phyloP scores from a whole-genome alignment of 2,888 invertebrate genomes.

The Epirrita christyi region DNA sequence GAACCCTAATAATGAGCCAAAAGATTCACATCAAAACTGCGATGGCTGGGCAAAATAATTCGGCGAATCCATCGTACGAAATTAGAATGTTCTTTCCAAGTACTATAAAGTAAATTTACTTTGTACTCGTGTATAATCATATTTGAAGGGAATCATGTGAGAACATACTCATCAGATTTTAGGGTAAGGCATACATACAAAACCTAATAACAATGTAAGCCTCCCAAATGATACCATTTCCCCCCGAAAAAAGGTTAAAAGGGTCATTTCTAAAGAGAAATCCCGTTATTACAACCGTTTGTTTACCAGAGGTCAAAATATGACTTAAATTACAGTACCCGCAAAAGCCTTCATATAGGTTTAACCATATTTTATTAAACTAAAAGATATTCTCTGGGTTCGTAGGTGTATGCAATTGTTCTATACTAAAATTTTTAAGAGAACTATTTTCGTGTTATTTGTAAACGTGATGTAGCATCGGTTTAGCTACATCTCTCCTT shows the following conservation, averaged over 20 bases:
- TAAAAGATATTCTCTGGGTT: not conserved
- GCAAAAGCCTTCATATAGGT: conserved; percentile 15
- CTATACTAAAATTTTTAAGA: not conserved
- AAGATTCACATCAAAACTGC: not conserved
- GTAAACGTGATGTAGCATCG: too few relatives aligned
- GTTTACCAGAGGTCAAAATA: conserved; percentile 53
- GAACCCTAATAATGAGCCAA: not conserved
- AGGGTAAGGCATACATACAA: conserved; percentile 49
- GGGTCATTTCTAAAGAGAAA: conserved; percentile 56
- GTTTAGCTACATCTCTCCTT: too few relatives aligned
- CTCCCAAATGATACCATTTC: conserved; percentile 60
- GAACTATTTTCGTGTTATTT: not conserved
- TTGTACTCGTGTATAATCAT: conserved; percentile 9
- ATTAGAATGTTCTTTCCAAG: conserved; percentile 3
- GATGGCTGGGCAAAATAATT: not conserved
- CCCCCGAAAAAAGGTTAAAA: conserved; percentile 59
- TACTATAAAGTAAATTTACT: conserved; percentile 12
- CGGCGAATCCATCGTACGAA: not conserved
- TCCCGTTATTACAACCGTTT: conserved; percentile 57
- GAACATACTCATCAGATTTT: conserved; percentile 36
- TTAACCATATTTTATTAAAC: conserved; percentile 10
- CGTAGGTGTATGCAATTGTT: not conserved
- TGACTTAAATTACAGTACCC: conserved; percentile 49
- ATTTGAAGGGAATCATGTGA: conserved; percentile 22
- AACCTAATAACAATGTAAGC: conserved; percentile 61